Base-by-base conservation (phyloP, 2,113 vertebrate species). In the Poecile atricapillus region DNA sequence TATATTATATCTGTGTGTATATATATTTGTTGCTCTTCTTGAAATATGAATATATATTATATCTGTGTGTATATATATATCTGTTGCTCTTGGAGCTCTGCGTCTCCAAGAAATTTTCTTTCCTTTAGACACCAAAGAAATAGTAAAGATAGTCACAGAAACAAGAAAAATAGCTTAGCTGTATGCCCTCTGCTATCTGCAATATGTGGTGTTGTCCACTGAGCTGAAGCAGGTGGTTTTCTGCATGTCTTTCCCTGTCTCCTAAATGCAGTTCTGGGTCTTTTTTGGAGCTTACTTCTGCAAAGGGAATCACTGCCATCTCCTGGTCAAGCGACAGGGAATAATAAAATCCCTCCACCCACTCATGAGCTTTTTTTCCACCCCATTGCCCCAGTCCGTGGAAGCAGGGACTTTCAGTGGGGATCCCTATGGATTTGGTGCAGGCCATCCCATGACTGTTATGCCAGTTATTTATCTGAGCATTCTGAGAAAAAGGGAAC, bases 291-390 rank as follows among this genome's bases (percentile, higher is more conserved):
- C 39, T 24, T 23, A 23, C 9, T 31, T 43, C 52, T 80, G 55
- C 31, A 23, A 16, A 91, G 89, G 35, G 64, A 89, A 37, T 79
- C 77, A 80, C 86, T 31, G 92, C 97, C 97, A 96, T 68, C 97
- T 97, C n/a, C 95, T 92, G 97, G 96, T 35, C 62, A 52, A 64
- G 62, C 0, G 8, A 27, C 56, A n/a, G 63, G 37, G 73, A 62
- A 7, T 11, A 35, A 19, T 31, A 8, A 69, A 75, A 28, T 24
- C 5, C 33, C 33, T 70, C 33, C 60, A 20, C 21, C 37, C 33
- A 4, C 21, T 37, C 1, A 1, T 3, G 30, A 87, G 77, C 52
- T 43, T 21, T 13, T n/a, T n/a, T n/a, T n/a, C n/a, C n/a, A n/a
- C n/a, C 28, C 14, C 12, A 10, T 12, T 39, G 7, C 35, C 15